A percentile compares a stretch with the other conserved stretches of the same genome.
Evolutionary conservation across 2,888 invertebrate genomes (phyloP).

Genomic region (Platypus cylindrus): DNA sequence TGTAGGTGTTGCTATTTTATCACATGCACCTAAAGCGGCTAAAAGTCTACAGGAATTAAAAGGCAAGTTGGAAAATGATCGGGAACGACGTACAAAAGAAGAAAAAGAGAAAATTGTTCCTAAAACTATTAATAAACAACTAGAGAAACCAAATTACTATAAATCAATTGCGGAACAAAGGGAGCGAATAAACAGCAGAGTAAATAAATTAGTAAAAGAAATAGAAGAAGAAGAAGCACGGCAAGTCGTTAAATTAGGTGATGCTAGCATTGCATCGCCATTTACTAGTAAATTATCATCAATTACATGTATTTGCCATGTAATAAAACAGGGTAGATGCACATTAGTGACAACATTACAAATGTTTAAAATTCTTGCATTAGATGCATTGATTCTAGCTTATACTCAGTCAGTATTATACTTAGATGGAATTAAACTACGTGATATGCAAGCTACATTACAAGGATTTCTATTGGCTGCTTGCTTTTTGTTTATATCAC

Average conservation of each 20-base stretch:
- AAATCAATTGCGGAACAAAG: slow-evolving; percentile 23
- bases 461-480: slow-evolving; percentile 92
- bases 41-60: slow-evolving; percentile 27
- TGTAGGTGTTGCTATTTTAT: slow-evolving; percentile 84
- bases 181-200: slow-evolving; percentile 27
- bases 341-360: slow-evolving; percentile 97
- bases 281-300: slow-evolving; percentile 97
- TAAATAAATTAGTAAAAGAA: slow-evolving; percentile 65
- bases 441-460: slow-evolving; percentile 93
- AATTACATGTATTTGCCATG: slow-evolving; percentile 92
- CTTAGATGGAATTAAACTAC: slow-evolving; percentile 94
- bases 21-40: slow-evolving; percentile 59
- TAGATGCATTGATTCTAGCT: slow-evolving; percentile 94
- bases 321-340: slow-evolving; percentile 98
- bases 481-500: slow-evolving; percentile 95
- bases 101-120: slow-evolving; percentile 10
- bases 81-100: slow-evolving; percentile 23
- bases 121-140: slow-evolving; percentile 17
- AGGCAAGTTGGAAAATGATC: slow-evolving; percentile 21
- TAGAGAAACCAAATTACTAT: slow-evolving; percentile 22
- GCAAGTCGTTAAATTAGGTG: slow-evolving; percentile 88
- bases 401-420: slow-evolving; percentile 98
- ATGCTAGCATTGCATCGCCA: slow-evolving; percentile 98
- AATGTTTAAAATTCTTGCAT: slow-evolving; percentile 99
- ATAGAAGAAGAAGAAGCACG: slow-evolving; percentile 77